These are phyloP conservation scores for Philereme vetulata DNA, from an alignment of 2,888 invertebrate genomes.

Conservation along the genomic window DNA sequence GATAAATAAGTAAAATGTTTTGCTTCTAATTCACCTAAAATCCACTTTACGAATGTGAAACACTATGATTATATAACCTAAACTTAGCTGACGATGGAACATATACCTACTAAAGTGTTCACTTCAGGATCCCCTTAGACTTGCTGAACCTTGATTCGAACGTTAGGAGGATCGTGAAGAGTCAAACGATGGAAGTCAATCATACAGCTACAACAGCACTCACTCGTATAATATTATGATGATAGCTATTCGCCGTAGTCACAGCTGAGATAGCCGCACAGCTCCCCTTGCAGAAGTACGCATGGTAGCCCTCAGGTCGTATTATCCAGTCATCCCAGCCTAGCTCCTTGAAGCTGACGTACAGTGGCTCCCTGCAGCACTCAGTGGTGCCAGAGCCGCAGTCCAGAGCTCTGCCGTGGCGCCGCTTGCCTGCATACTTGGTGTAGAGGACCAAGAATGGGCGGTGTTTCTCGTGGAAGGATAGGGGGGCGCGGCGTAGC, in stretches of 20 bases:
- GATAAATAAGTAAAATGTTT: too few relatives aligned
- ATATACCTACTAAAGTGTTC: too few relatives aligned
- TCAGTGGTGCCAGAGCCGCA: constrained; percentile 87
- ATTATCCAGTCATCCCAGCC: constrained; percentile 96
- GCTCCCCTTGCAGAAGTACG: constrained; percentile 93
- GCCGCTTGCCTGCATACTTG: constrained; percentile 86
- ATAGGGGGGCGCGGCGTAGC: constrained; percentile 86
- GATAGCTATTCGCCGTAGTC: constrained; percentile 82
- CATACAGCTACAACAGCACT: too few relatives aligned
- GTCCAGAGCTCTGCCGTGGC: constrained; percentile 86
- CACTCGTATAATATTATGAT: constrained; percentile 90
- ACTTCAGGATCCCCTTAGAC: too few relatives aligned
- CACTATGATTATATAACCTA: too few relatives aligned
- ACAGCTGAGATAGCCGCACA: constrained; percentile 90
- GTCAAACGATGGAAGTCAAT: too few relatives aligned
- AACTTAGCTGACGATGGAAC: too few relatives aligned
- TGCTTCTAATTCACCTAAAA: too few relatives aligned
- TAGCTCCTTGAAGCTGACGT: constrained; percentile 92
- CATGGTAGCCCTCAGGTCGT: constrained; percentile 91
- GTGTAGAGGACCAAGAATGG: constrained; percentile 93
- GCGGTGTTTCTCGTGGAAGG: constrained; percentile 86
- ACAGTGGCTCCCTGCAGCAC: constrained; percentile 92
- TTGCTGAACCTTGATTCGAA: too few relatives aligned
- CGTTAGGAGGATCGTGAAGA: too few relatives aligned
- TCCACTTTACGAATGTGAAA: too few relatives aligned